Conservation (phyloP, 2,113 vertebrate species). For the Lontra canadensis region DNA sequence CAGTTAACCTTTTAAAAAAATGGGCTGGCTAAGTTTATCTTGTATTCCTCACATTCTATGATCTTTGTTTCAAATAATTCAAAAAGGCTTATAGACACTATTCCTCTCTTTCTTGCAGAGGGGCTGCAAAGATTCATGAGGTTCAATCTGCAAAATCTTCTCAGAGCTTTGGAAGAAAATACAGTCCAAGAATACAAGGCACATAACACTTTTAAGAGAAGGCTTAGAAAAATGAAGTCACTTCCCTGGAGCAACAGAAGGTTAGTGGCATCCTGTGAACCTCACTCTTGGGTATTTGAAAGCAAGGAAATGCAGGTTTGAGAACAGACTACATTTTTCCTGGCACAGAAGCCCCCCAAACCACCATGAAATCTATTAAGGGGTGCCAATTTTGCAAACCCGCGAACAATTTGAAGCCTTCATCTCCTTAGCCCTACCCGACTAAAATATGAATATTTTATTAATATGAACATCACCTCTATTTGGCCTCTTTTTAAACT, state of each 20-base stretch:
- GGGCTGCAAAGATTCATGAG: conserved; percentile 22
- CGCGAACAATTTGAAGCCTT: neutral
- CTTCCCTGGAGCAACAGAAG: conserved; percentile 52
- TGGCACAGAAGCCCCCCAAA: conserved; percentile 16
- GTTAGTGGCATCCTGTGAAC: conserved; percentile 9
- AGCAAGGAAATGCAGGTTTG: conserved; percentile 47
- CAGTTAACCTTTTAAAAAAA: conserved; percentile 29
- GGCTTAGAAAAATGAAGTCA: conserved; percentile 14
- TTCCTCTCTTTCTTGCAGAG: neutral
- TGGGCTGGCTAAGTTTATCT: neutral
- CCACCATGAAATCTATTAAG: neutral
- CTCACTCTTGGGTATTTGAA: conserved; percentile 32
- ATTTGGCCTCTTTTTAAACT: conserved; percentile 3
- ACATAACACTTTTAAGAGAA: conserved; percentile 16
- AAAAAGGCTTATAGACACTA: neutral
- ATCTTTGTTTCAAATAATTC: conserved; percentile 35
- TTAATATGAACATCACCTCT: neutral
- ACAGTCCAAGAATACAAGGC: conserved; percentile 33
- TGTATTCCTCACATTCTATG: neutral
- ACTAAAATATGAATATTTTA: conserved; percentile 29
- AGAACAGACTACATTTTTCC: conserved; percentile 56
- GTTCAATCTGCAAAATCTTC: conserved; percentile 45
- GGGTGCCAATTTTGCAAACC: conserved; percentile 18
- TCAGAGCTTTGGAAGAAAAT: conserved; percentile 9
- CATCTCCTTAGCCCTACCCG: neutral